Base-by-base conservation (phyloP, 2,797 vertebrate species). In the Ctenosaura bakeri region DNA sequence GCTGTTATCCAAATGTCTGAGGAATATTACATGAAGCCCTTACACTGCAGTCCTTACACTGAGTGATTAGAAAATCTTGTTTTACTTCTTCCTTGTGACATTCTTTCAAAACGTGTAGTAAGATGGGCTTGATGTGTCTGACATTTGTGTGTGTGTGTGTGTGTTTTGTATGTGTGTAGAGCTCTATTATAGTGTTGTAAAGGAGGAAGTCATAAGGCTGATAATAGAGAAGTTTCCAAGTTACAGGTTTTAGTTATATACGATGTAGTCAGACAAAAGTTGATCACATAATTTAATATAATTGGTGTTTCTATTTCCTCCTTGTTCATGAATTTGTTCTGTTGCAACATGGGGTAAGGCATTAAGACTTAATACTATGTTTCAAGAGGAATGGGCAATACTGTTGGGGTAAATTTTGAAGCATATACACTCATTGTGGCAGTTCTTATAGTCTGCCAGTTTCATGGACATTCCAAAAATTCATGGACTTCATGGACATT, bases 1-100 rank as follows among this genome's bases (percentile, higher is more conserved):
- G 88, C 59, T 92, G 24, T 50, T 78, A 73, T 94, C 85, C 93
- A 92, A 95, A 91, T 77, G 90, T 92, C 90, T 85, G 93, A 91
- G 62, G 12, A 85, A 32, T 4, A 76, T 50, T 83, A 92, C 78
- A 85, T 91, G 93, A 93, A 90, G 89, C 66, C 66, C 66, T 26
- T 24, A 92, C 91, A 83, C 78, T 92, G 38, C 86, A 50, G 88
- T 22, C 46, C 9, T 83, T 90, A 88, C 76, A 90, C 2, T 83
- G 88, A 89, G 82, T 89, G 86, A 85, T 90, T 59, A 78, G 93
- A 91, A 69, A 82, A 22, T 35, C 90, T 79, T 76, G 76, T 46
- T 85, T 35, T 83, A 83, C 80, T 84, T 90, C 84, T 6, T 89
- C 1, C 18, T 1, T 16, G 59, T 82, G 80, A 91, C 92, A 87